A percentile compares a stretch with the other conserved stretches of the same genome.
These are phyloP conservation scores for Antitype chi DNA, from an alignment of 2,888 invertebrate genomes.

Conservation along the genomic window DNA sequence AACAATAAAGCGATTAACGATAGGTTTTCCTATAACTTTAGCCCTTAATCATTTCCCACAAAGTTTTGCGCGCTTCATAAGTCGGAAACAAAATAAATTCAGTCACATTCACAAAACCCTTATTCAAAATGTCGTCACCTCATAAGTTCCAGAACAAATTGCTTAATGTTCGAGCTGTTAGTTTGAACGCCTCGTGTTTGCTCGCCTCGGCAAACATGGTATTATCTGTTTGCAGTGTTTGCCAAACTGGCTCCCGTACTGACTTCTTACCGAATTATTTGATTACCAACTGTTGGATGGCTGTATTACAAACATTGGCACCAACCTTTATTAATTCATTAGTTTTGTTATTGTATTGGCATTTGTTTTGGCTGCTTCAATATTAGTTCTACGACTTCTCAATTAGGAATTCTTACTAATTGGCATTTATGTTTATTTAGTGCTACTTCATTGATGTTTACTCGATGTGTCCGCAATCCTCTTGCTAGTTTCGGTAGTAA, in stretches of 20 bases:
- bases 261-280: slow-evolving; percentile 63
- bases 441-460: not conserved
- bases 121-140: slow-evolving; percentile 56
- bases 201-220: slow-evolving; percentile 61
- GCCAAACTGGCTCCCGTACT: slow-evolving; percentile 59
- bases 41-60: slow-evolving; percentile 19
- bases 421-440: slow-evolving; percentile 9
- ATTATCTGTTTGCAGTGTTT: slow-evolving; percentile 69
- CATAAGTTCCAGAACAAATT: slow-evolving; percentile 67
- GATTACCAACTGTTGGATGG: slow-evolving; percentile 44
- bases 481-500: slow-evolving; percentile 2
- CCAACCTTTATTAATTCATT: slow-evolving; percentile 32
- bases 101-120: slow-evolving; percentile 29
- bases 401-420: slow-evolving; percentile 37
- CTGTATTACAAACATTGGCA: slow-evolving; percentile 31
- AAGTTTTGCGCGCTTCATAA: slow-evolving; percentile 24
- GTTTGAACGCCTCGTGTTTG: slow-evolving; percentile 62
- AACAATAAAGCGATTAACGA: slow-evolving; percentile 6
- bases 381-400: slow-evolving; percentile 30
- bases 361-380: slow-evolving; percentile 24
- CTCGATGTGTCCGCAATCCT: not conserved
- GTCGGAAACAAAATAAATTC: slow-evolving; percentile 31
- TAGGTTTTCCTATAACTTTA: slow-evolving; percentile 16
- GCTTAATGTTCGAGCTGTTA: slow-evolving; percentile 64
- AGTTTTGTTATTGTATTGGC: slow-evolving; percentile 20